These are phyloP conservation scores for Chrysolina americana DNA, from an alignment of 2,888 invertebrate species.

Conservation along the genomic window DNA sequence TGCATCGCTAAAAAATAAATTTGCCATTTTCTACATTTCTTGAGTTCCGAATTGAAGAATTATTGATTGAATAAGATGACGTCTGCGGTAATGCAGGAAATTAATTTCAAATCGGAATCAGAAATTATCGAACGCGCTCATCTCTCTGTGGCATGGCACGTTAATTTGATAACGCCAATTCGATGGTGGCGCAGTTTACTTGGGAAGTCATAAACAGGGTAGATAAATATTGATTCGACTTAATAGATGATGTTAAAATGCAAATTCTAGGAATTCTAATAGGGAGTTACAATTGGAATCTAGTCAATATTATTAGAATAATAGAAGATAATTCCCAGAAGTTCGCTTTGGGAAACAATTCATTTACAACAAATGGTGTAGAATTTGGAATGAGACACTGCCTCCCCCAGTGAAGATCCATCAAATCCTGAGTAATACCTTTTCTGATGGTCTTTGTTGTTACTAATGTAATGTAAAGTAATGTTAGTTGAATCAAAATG, in stretches of 20 bases:
- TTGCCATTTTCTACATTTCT: neutral
- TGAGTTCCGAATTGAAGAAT: conserved; percentile 11
- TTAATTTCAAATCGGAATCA: conserved; percentile 44
- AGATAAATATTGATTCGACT: conserved; percentile 60
- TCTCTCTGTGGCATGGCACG: conserved; percentile 43
- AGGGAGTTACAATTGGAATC: conserved; percentile 50
- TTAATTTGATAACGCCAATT: conserved; percentile 56
- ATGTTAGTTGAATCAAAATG: too few species aligned
- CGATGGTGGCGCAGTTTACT: conserved; percentile 59
- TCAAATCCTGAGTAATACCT: too few species aligned
- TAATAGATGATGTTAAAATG: conserved; percentile 60
- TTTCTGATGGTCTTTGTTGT: too few species aligned
- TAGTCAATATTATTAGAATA: conserved; percentile 46
- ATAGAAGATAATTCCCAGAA: conserved; percentile 6
- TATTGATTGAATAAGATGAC: conserved; percentile 27
- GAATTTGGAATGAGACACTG: too few species aligned
- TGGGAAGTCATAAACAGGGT: conserved; percentile 57
- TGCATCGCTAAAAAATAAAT: conserved; percentile 2
- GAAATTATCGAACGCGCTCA: conserved; percentile 38
- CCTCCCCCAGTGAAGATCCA: too few species aligned
- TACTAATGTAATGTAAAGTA: too few species aligned
- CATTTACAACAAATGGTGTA: conserved; percentile 29
- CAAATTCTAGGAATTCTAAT: conserved; percentile 59
- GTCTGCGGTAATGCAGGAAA: conserved; percentile 39
- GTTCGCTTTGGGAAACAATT: neutral